Conservation (phyloP, 2,888 invertebrate species). For the Cristatella mucedo region DNA sequence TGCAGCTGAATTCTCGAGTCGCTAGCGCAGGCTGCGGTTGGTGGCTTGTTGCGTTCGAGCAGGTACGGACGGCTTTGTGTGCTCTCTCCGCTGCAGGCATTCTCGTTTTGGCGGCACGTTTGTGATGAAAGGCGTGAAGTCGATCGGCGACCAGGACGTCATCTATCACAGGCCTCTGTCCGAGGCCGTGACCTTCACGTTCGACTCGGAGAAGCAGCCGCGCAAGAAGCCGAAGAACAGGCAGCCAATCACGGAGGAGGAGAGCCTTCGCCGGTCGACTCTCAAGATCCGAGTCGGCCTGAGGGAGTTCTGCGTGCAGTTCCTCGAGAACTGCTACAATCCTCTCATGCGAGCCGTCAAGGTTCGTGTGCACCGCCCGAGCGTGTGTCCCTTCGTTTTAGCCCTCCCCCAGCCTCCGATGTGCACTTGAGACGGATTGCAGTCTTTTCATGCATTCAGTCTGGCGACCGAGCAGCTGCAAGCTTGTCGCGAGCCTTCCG, state of each 20-base stretch:
- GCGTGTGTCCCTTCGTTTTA: no score
- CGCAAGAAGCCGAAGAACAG: constrained; percentile 61
- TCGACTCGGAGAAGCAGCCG: constrained; percentile 55
- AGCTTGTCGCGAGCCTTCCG: no score
- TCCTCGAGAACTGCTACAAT: constrained; percentile 80
- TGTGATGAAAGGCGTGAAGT: constrained; percentile 77
- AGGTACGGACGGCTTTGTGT: constrained; percentile 1
- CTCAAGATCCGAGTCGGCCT: constrained; percentile 67
- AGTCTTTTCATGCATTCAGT: no score
- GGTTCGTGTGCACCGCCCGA: no score
- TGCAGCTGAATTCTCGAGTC: no score
- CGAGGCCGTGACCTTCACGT: constrained; percentile 59
- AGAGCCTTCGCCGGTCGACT: constrained; percentile 60
- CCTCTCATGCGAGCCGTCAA: constrained; percentile 73
- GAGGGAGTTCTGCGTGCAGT: constrained; percentile 83
- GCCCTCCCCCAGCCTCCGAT: no score
- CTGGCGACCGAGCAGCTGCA: no score
- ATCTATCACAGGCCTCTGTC: constrained; percentile 72
- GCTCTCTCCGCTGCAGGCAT: constrained; percentile 47
- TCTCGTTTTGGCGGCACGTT: constrained; percentile 86
- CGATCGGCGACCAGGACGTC: constrained; percentile 64
- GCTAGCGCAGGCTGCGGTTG: constrained; percentile 6
- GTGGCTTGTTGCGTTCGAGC: constrained; percentile 3
- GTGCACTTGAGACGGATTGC: no score
- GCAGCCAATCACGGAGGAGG: constrained; percentile 48